These are phyloP conservation scores for Metopia argyrocephala DNA, from an alignment of 2,888 invertebrate species.

Conservation along the genomic window DNA sequence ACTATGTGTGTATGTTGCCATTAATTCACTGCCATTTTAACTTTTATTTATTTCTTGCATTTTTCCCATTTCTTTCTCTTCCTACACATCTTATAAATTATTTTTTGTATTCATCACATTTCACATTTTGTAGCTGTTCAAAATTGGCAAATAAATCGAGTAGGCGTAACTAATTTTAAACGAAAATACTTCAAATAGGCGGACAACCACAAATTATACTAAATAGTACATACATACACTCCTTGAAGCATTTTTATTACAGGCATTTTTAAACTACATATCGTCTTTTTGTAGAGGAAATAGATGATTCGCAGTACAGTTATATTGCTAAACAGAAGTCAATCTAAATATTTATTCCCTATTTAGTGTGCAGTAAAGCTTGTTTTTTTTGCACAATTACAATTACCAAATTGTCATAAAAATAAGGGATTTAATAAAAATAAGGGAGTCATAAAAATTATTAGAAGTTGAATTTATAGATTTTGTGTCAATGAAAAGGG, in stretches of 20 bases:
- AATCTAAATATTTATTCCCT: neutral
- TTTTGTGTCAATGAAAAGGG: neutral
- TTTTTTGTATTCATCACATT: conserved; percentile 10
- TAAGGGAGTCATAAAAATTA: neutral
- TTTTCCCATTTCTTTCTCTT: neutral
- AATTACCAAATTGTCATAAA: conserved; percentile 56
- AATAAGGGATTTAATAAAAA: conserved; percentile 7
- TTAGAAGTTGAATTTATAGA: conserved; percentile 16
- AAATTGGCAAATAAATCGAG: conserved; percentile 62
- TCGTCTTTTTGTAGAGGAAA: too few relatives aligned
- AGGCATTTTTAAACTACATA: too few relatives aligned
- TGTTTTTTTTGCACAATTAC: conserved; percentile 9
- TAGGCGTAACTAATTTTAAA: conserved; percentile 63
- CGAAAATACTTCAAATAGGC: conserved; percentile 59
- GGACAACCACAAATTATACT: conserved; percentile 51
- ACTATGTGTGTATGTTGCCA: conserved; percentile 1
- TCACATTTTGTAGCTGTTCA: conserved; percentile 18
- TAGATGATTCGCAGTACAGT: too few relatives aligned
- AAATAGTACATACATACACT: conserved; percentile 10
- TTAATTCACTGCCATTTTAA: conserved; percentile 34
- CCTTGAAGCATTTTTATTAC: neutral
- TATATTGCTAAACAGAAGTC: conserved; percentile 37
- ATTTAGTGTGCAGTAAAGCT: neutral
- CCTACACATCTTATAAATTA: neutral
- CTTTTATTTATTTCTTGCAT: conserved; percentile 26